Base-by-base conservation (phyloP, 2,113 vertebrate species). In the Phyllostomus hastatus region DNA sequence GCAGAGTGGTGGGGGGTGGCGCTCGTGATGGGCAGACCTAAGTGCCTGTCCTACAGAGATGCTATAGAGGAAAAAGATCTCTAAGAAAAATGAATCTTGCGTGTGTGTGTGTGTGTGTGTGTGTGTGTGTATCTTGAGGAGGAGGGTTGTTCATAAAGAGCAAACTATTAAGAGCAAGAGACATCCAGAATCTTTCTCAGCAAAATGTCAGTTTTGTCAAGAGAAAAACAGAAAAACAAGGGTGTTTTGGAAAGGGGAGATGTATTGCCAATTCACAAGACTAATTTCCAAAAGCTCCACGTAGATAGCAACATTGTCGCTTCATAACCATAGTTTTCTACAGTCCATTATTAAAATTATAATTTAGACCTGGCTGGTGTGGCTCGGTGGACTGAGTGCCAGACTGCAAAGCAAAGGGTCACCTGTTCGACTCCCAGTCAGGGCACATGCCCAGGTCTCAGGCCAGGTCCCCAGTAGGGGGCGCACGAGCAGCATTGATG, bases 1-100 rank as follows among this genome's bases (percentile, higher is more conserved):
- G 48, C 2, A 0, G 48, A 38, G n/a, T 19, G 0, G 9, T 0
- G 17, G 3, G 15, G 26, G 50, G 33, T 9, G n/a, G 52, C 33
- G 41, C 31, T 67, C 22, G 38, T 19, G 35, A 70, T 4, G 1
- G 15, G 38, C 5, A 38, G 20, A 24, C 16, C n/a, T 48, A 59
- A 50, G 7, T 3, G 0, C 8, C 12, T 28, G 9, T 26, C 41
- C 50, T 5, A 81, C 33, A 43, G 24, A 66, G 24, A 93, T 41
- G 24, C 10, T 48, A 78, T 7, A 19, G 48, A 43, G 41, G 41
- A 80, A 73, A 83, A 52, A 72, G 20, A 66, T 0, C 33, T 82
- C 38, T 35, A 64, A 64, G 61, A 64, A 64, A 31, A 64, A 64
- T 64, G 28, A 64, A 64, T 31, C 61, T 12, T 64, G 61, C 3